Evolutionary conservation across 2,797 vertebrate genomes (phyloP).

Genomic region (Dermochelys coriacea): DNA sequence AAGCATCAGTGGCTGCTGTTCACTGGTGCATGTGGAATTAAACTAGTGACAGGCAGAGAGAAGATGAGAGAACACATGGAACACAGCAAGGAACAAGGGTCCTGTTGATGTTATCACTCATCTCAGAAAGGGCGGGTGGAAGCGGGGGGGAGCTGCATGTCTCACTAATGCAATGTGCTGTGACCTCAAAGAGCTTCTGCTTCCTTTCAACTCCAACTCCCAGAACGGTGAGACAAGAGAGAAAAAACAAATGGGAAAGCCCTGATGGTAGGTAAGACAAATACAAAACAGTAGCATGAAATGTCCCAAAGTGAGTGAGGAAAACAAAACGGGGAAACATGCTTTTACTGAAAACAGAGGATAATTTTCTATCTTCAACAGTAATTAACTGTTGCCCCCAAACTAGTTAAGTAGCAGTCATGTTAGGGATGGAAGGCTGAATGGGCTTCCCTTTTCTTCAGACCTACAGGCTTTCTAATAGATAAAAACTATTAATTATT

Average conservation of each 20-base stretch:
- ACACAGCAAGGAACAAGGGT: constrained; percentile 14
- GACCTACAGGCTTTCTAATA: neutral
- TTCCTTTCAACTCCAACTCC: constrained; percentile 49
- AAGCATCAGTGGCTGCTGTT: constrained; percentile 32
- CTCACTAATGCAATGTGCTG: constrained; percentile 27
- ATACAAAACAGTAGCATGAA: constrained; percentile 23
- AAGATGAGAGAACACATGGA: constrained; percentile 26
- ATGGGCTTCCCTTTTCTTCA: neutral
- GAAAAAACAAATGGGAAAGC: constrained; percentile 53
- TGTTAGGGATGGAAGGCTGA: neutral
- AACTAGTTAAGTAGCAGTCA: constrained; percentile 50
- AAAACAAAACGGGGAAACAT: constrained; percentile 2
- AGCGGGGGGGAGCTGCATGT: neutral
- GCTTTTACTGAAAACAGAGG: constrained; percentile 32
- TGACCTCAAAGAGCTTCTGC: constrained; percentile 23
- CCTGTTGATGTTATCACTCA: constrained; percentile 29
- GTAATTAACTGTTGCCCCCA: constrained; percentile 37
- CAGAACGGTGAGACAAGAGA: constrained; percentile 45
- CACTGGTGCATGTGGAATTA: constrained; percentile 54
- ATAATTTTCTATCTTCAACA: constrained; percentile 1
- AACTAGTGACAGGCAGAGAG: constrained; percentile 27
- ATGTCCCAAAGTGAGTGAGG: neutral
- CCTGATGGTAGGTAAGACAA: constrained; percentile 40
- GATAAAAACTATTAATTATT: neutral
- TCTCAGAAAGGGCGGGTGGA: neutral